Conservation (phyloP, 1,140 invertebrate species). For the Bombyx mandarina region DNA sequence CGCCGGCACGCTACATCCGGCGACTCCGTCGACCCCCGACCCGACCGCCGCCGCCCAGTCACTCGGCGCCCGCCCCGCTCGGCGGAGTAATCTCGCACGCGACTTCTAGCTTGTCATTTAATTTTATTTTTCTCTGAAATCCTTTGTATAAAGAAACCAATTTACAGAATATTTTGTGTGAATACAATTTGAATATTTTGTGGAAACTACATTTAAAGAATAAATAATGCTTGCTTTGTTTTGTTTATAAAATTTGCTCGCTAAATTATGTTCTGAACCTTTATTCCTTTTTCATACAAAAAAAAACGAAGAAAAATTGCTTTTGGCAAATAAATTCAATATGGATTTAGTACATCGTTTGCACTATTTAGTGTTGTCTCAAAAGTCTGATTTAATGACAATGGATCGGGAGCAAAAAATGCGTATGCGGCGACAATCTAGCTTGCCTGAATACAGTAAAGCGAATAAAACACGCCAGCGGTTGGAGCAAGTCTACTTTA, state of each 20-base stretch:
- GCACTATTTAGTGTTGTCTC: conserved; percentile 65
- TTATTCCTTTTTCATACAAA: too few relatives aligned
- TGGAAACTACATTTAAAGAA: too few relatives aligned
- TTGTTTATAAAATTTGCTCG: too few relatives aligned
- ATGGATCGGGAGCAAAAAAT: conserved; percentile 62
- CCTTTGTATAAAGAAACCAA: too few relatives aligned
- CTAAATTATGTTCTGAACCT: too few relatives aligned
- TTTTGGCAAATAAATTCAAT: background rate
- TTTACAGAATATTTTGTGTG: too few relatives aligned
- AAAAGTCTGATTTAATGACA: conserved; percentile 67
- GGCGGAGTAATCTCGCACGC: conserved; percentile 9
- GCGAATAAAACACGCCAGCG: conserved; percentile 48
- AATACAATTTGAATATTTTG: too few relatives aligned
- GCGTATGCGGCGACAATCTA: conserved; percentile 74
- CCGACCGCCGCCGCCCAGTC: conserved; percentile 30
- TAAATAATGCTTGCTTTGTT: too few relatives aligned
- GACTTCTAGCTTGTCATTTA: too few relatives aligned
- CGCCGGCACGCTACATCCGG: conserved; percentile 33
- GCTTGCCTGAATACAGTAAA: conserved; percentile 71
- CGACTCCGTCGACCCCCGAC: conserved; percentile 26
- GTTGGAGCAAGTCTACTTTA: conserved; percentile 58
- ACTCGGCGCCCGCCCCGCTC: conserved; percentile 37
- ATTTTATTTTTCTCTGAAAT: too few relatives aligned
- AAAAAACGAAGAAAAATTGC: too few relatives aligned
- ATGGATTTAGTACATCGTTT: conserved; percentile 68